A percentile compares a stretch with the other conserved stretches of the same genome.
Evolutionary conservation across 2,113 vertebrate genomes (phyloP).

Genomic region (Scatophagus argus): DNA sequence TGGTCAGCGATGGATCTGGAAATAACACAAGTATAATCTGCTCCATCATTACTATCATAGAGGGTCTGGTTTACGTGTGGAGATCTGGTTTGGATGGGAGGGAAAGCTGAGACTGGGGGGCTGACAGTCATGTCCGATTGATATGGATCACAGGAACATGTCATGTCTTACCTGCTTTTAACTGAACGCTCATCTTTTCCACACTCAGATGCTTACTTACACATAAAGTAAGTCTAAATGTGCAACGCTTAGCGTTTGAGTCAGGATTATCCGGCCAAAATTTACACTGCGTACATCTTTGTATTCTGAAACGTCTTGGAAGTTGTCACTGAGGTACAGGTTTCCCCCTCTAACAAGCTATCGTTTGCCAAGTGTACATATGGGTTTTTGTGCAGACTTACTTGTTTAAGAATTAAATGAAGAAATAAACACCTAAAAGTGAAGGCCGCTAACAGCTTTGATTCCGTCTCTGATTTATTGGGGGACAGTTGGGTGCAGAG

Average conservation of each 20-base stretch:
- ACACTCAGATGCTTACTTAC: neutral
- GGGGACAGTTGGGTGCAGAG: neutral
- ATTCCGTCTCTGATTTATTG: constrained; percentile 2
- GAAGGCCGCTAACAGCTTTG: neutral
- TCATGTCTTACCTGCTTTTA: neutral
- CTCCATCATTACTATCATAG: constrained; percentile 17
- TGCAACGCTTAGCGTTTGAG: neutral
- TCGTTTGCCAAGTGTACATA: neutral
- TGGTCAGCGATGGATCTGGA: constrained; percentile 49
- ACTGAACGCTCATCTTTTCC: neutral
- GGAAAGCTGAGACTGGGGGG: neutral
- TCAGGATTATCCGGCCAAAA: too few relatives aligned
- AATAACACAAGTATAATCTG: constrained; percentile 44
- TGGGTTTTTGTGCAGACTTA: neutral
- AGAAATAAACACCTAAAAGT: neutral
- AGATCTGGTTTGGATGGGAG: constrained; percentile 1
- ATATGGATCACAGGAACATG: too few relatives aligned
- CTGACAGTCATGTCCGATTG: neutral
- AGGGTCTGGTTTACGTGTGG: neutral
- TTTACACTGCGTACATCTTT: too few relatives aligned
- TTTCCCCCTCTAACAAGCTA: neutral
- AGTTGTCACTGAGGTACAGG: too few relatives aligned
- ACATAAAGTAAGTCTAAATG: neutral
- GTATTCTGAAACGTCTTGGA: too few relatives aligned
- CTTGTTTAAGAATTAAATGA: neutral